A percentile compares a stretch with the other conserved stretches of the same genome.
phyloP scores from a whole-genome alignment of 2,888 invertebrate species.

The Philereme vetulata region DNA sequence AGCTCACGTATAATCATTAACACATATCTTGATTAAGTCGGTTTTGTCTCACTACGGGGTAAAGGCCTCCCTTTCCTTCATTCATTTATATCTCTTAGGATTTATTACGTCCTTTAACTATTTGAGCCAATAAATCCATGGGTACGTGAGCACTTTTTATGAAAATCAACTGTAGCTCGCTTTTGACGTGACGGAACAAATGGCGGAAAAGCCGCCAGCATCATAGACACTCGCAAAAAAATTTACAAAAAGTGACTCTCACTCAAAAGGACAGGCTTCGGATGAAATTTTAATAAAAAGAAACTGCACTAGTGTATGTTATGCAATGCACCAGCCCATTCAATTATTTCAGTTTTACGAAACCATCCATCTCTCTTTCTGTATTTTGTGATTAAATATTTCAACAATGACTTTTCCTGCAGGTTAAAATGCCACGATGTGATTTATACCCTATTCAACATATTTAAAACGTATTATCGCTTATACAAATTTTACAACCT shows the following conservation, averaged over 20 bases:
- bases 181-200: conserved; percentile 43
- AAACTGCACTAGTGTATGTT: neutral
- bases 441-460: neutral
- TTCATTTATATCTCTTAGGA: too few relatives aligned
- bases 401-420: too few relatives aligned
- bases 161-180: conserved; percentile 11
- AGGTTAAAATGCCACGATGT: neutral
- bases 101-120: too few relatives aligned
- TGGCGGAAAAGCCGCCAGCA: conserved; percentile 38
- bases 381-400: too few relatives aligned
- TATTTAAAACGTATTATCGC: conserved; percentile 7
- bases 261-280: conserved; percentile 21
- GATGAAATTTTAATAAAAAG: conserved; percentile 18
- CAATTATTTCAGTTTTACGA: too few relatives aligned
- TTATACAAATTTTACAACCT: neutral
- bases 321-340: too few relatives aligned
- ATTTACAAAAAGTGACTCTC: conserved; percentile 27
- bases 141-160: conserved; percentile 3
- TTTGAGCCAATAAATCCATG: too few relatives aligned
- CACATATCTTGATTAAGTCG: too few relatives aligned
- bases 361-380: too few relatives aligned
- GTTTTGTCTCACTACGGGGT: too few relatives aligned
- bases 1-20: too few relatives aligned
- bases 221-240: conserved; percentile 43
- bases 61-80: too few relatives aligned